These are phyloP conservation scores for Oikopleura dioica DNA, from an alignment of 23 tunicate species.

Conservation along the genomic window DNA sequence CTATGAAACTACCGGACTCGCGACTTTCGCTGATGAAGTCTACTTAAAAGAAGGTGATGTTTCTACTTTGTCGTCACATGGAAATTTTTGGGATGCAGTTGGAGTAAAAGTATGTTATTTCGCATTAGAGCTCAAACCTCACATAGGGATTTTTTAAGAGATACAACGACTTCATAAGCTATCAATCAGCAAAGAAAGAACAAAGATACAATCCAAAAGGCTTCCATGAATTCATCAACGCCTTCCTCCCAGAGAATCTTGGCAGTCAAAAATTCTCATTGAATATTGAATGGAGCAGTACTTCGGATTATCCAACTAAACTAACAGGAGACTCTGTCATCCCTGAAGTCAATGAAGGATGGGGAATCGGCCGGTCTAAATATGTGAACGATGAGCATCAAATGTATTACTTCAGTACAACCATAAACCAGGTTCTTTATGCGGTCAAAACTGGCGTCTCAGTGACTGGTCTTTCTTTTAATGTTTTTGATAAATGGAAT, in stretches of 20 bases:
- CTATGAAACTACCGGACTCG: background rate
- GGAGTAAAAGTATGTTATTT: too few species aligned
- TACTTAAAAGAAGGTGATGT: too few species aligned
- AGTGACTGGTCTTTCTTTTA: background rate
- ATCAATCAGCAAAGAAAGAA: too few species aligned
- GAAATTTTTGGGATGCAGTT: too few species aligned
- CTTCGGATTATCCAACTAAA: background rate
- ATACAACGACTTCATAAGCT: too few species aligned
- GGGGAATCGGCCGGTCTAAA: background rate
- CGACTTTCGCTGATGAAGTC: background rate
- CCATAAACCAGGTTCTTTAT: background rate
- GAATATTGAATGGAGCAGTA: background rate
- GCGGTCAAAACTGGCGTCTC: background rate
- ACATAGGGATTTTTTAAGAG: too few species aligned
- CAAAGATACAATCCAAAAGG: too few species aligned
- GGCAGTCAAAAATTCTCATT: background rate
- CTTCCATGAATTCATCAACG: too few species aligned
- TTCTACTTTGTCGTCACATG: too few species aligned
- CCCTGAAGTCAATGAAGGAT: background rate
- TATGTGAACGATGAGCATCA: constrained; percentile 3
- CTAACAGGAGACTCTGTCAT: too few species aligned
- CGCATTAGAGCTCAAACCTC: too few species aligned
- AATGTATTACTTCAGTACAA: background rate
- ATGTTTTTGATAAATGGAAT: background rate
- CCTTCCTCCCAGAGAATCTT: too few species aligned